These are phyloP conservation scores for Trididemnum clinides DNA, from an alignment of 23 tunicate genomes.

Conservation along the genomic window DNA sequence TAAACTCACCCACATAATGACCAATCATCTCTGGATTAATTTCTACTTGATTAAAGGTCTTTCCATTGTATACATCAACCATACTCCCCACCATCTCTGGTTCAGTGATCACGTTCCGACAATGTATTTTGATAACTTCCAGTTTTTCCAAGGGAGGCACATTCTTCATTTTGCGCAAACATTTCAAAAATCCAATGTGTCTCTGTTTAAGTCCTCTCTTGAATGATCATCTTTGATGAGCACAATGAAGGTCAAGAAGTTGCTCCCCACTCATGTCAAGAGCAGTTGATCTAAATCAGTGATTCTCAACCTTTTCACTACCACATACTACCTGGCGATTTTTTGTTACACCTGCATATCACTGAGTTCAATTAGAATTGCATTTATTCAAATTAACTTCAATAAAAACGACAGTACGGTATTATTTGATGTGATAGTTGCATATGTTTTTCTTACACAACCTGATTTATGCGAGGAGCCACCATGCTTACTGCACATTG, in stretches of 20 bases:
- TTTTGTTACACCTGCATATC: no score
- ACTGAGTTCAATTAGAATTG: no score
- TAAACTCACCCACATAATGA: slow-evolving; percentile 82
- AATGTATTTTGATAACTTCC: slow-evolving; percentile 81
- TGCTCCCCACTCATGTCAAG: no score
- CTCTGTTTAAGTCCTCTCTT: slow-evolving; percentile 62
- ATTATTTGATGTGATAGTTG: no score
- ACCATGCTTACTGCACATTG: no score
- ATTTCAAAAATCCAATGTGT: slow-evolving; percentile 55
- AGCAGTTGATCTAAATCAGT: no score
- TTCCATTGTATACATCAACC: slow-evolving; percentile 88
- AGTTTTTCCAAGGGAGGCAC: slow-evolving; percentile 74
- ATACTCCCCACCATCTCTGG: slow-evolving; percentile 91
- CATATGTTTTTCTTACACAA: no score
- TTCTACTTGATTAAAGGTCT: slow-evolving; percentile 85
- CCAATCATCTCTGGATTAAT: slow-evolving; percentile 95
- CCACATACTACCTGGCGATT: no score
- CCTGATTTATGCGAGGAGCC: no score
- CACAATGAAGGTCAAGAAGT: slow-evolving; percentile 45
- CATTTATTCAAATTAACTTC: no score
- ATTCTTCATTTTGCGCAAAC: slow-evolving; percentile 72
- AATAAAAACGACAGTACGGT: no score
- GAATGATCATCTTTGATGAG: slow-evolving; percentile 68
- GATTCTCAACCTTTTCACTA: no score
- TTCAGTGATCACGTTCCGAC: slow-evolving; percentile 67